Evolutionary conservation across 2,888 invertebrate species (phyloP).

Genomic region (Palloptera scutellata): DNA sequence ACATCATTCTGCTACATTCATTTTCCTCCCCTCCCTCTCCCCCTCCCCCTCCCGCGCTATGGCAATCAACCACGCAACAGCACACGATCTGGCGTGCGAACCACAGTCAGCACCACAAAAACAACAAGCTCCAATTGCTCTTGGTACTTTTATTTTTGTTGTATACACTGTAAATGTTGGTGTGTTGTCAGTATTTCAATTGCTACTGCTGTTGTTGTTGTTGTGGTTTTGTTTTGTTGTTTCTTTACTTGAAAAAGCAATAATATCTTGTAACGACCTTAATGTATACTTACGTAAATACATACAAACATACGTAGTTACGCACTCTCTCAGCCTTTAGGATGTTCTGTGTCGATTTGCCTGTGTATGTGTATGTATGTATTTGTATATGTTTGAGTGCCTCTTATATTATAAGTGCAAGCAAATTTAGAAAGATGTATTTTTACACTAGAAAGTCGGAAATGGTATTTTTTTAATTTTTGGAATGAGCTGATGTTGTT

Average conservation of each 20-base stretch:
- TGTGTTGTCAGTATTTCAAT: conserved; percentile 1
- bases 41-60: background rate
- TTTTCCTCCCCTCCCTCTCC: background rate
- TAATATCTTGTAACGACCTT: conserved; percentile 8
- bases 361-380: background rate
- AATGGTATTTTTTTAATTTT: too few relatives aligned
- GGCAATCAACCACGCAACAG: background rate
- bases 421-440: background rate
- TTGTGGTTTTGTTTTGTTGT: background rate
- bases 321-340: too few relatives aligned
- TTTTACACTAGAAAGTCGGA: too few relatives aligned
- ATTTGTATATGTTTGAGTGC: background rate
- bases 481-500: too few relatives aligned
- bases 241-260: background rate
- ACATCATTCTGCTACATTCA: conserved; percentile 14
- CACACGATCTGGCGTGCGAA: background rate
- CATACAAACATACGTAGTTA: too few relatives aligned
- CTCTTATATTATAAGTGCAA: background rate
- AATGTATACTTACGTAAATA: background rate
- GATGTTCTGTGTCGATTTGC: background rate
- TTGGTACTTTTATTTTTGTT: conserved; percentile 11
- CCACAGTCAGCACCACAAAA: background rate
- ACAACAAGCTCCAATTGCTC: background rate
- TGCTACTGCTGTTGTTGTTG: conserved; percentile 12
- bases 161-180: background rate